Conservation (phyloP, 2,797 vertebrate genomes). For the Chaetodon trifasciatus region DNA sequence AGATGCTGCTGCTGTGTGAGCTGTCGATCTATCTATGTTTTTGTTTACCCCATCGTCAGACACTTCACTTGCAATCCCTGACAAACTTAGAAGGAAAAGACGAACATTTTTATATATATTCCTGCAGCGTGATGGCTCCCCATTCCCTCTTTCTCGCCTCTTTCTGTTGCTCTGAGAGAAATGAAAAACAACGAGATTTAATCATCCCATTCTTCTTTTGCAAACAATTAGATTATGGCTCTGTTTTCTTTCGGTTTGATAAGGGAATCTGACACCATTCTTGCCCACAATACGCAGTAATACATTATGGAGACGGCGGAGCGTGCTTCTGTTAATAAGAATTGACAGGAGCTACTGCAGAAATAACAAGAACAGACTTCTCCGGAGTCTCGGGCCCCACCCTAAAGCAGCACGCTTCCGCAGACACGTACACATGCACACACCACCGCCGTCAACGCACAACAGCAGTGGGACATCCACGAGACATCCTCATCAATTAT, state of each 20-base stretch:
- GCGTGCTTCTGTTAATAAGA: slow-evolving; percentile 74
- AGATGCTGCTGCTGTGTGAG: slow-evolving; percentile 43
- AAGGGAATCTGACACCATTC: slow-evolving; percentile 68
- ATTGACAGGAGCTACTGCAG: slow-evolving; percentile 73
- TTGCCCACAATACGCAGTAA: slow-evolving; percentile 59
- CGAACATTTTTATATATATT: slow-evolving; percentile 29
- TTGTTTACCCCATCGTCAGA: slow-evolving; percentile 45
- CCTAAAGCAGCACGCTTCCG: slow-evolving; percentile 43
- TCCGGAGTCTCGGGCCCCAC: slow-evolving; percentile 49
- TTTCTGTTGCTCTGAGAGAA: slow-evolving; percentile 28
- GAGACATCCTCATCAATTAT: slow-evolving; percentile 84
- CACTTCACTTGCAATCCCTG: slow-evolving; percentile 40
- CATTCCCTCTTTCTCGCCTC: slow-evolving; percentile 38
- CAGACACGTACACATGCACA: slow-evolving; percentile 8
- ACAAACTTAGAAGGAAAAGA: slow-evolving; percentile 25
- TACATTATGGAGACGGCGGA: slow-evolving; percentile 72
- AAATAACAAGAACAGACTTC: slow-evolving; percentile 72
- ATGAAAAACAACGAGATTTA: slow-evolving; percentile 72
- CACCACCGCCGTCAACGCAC: slow-evolving; percentile 27
- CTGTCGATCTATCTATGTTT: slow-evolving; percentile 35
- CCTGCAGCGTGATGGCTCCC: slow-evolving; percentile 12
- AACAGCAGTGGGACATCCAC: slow-evolving; percentile 72
- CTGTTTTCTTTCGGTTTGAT: slow-evolving; percentile 78
- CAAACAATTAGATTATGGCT: slow-evolving; percentile 79
- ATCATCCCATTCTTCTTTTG: slow-evolving; percentile 73